phyloP scores from a whole-genome alignment of 2,797 vertebrate genomes.

The Mastacembelus armatus region DNA sequence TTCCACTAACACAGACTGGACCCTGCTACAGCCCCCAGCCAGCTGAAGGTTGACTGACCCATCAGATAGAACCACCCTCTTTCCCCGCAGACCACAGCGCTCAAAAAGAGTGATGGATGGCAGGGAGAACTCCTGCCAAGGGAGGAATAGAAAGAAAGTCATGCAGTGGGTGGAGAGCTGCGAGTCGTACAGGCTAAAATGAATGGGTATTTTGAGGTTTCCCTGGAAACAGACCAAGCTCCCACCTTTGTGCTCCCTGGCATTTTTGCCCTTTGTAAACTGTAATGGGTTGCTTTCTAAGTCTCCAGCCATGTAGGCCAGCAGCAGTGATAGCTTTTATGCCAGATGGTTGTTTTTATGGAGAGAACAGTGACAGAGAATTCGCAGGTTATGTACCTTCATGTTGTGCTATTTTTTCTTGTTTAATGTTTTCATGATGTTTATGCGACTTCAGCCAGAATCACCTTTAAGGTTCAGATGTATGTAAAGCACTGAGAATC shows the following conservation, averaged over 20 bases:
- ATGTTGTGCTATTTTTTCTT: neutral
- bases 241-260: constrained; percentile 1
- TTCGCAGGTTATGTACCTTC: neutral
- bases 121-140: constrained; percentile 90
- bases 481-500: neutral
- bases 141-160: constrained; percentile 1
- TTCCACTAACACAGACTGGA: constrained; percentile 89
- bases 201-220: constrained; percentile 27
- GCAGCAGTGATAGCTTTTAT: neutral
- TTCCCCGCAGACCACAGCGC: constrained; percentile 88
- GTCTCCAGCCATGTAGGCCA: neutral
- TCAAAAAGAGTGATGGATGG: constrained; percentile 90
- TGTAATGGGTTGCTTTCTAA: constrained; percentile 9
- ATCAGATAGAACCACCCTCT: constrained; percentile 87
- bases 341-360: neutral
- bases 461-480: neutral
- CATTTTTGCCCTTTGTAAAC: constrained; percentile 5
- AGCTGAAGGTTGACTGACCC: constrained; percentile 88
- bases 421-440: neutral
- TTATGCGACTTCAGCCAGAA: too few relatives aligned
- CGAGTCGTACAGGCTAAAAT: constrained; percentile 14
- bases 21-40: constrained; percentile 85
- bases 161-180: constrained; percentile 10
- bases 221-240: constrained; percentile 50
- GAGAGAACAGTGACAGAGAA: neutral